phyloP scores from a whole-genome alignment of 2,797 vertebrate species.

The Zalophus californianus region DNA sequence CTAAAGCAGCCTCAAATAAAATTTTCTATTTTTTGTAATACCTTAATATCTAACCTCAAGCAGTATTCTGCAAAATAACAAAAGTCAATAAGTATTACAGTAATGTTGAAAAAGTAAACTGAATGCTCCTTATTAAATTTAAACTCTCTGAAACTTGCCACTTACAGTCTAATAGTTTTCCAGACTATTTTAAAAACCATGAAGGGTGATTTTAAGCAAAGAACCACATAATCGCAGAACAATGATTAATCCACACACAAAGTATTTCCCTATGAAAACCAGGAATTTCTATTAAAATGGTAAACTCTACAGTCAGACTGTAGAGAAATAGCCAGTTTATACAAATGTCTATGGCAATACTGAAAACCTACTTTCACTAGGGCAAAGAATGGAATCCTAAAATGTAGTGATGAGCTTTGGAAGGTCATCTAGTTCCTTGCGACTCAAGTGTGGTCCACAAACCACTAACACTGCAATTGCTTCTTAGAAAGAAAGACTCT shows the following conservation, averaged over 20 bases:
- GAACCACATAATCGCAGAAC: neutral
- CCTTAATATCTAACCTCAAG: constrained; percentile 41
- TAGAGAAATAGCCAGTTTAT: constrained; percentile 3
- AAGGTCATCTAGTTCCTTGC: neutral
- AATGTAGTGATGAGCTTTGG: neutral
- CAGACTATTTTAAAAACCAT: constrained; percentile 46
- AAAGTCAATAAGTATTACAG: constrained; percentile 36
- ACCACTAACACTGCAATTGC: neutral
- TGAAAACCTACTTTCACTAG: neutral
- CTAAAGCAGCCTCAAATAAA: constrained; percentile 55
- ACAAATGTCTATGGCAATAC: neutral
- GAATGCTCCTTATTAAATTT: constrained; percentile 52
- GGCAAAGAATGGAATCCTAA: neutral
- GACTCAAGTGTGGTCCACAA: neutral
- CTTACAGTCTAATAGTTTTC: neutral
- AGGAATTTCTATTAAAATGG: constrained; percentile 15
- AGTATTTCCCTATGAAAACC: neutral
- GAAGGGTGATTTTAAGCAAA: constrained; percentile 60
- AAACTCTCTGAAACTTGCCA: constrained; percentile 43
- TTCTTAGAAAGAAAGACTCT: constrained; percentile 33
- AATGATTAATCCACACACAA: constrained; percentile 41
- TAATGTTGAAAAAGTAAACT: constrained; percentile 40
- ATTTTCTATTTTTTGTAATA: constrained; percentile 43
- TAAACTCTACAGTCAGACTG: constrained; percentile 4
- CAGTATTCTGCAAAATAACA: constrained; percentile 45